A percentile compares a stretch with the other conserved stretches of the same genome.
Conservation (phyloP, 2,113 vertebrate species). For the Lucifuga dentata region DNA sequence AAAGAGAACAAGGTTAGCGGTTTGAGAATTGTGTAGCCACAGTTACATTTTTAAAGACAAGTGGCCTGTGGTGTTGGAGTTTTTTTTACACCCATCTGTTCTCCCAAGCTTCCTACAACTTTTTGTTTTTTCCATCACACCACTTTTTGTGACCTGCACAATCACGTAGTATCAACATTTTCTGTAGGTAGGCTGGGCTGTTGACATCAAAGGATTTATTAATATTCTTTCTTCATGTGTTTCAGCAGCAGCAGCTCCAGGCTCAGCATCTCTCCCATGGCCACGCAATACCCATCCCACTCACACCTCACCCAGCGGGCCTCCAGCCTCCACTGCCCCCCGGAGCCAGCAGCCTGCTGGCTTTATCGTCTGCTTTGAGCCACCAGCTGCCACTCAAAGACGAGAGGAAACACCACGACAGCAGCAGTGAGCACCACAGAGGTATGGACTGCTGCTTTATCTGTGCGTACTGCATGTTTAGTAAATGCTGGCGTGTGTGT, state of each 20-base stretch:
- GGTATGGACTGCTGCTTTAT: slow-evolving; percentile 38
- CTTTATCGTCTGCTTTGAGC: slow-evolving; percentile 88
- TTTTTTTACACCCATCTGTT: no score
- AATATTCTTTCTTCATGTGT: slow-evolving; percentile 33
- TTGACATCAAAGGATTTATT: no score
- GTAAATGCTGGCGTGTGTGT: background rate
- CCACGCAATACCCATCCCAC: slow-evolving; percentile 91
- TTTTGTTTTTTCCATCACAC: no score
- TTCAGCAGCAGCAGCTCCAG: slow-evolving; percentile 98
- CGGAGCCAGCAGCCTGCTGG: slow-evolving; percentile 88
- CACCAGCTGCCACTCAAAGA: slow-evolving; percentile 95
- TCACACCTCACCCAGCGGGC: slow-evolving; percentile 92
- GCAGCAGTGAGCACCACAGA: slow-evolving; percentile 68
- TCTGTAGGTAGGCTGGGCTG: no score
- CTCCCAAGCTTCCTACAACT: no score
- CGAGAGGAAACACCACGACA: slow-evolving; percentile 93
- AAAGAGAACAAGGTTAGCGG: no score
- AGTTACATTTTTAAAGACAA: no score
- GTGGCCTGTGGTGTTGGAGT: no score
- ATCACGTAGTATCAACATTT: no score
- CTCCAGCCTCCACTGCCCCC: slow-evolving; percentile 89
- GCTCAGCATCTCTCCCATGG: slow-evolving; percentile 96
- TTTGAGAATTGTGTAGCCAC: no score
- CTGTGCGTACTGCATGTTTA: background rate
- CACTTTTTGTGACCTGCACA: no score